Evolutionary conservation across 92 coral and sea anemone genomes (phyloP).

Genomic region (Bergia sp.): DNA sequence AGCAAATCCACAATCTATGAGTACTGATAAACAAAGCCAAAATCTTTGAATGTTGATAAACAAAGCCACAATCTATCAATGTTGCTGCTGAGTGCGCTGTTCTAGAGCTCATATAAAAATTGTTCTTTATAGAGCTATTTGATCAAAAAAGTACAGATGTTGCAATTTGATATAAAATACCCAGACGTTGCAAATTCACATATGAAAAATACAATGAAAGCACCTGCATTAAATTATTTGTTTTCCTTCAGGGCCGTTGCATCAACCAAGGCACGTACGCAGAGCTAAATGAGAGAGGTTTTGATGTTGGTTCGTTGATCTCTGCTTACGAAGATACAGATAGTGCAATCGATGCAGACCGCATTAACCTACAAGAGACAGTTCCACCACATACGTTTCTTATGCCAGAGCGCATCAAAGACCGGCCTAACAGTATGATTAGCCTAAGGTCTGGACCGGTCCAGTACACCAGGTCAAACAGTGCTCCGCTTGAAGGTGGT

Average conservation of each 20-base stretch:
- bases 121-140: no score
- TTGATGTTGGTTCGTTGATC: slow-evolving; percentile 75
- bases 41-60: no score
- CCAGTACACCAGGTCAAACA: not conserved
- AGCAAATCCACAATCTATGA: no score
- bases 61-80: no score
- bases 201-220: not conserved
- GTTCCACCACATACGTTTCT: slow-evolving; percentile 38
- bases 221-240: not conserved
- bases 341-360: slow-evolving; percentile 48
- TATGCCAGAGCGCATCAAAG: slow-evolving; percentile 29
- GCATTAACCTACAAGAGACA: slow-evolving; percentile 12
- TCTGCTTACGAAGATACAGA: slow-evolving; percentile 63
- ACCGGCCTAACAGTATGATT: slow-evolving; percentile 12
- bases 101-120: no score
- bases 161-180: not conserved
- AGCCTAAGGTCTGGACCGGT: slow-evolving; percentile 21
- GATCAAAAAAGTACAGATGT: no score
- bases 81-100: no score
- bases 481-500: not conserved
- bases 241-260: slow-evolving; percentile 67
- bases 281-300: slow-evolving; percentile 59
- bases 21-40: no score
- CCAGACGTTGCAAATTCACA: not conserved
- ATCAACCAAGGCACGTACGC: slow-evolving; percentile 71